A percentile compares a stretch with the other conserved stretches of the same genome.
phyloP scores from a whole-genome alignment of 2,113 vertebrate genomes.

The Thamnaconus septentrionalis region DNA sequence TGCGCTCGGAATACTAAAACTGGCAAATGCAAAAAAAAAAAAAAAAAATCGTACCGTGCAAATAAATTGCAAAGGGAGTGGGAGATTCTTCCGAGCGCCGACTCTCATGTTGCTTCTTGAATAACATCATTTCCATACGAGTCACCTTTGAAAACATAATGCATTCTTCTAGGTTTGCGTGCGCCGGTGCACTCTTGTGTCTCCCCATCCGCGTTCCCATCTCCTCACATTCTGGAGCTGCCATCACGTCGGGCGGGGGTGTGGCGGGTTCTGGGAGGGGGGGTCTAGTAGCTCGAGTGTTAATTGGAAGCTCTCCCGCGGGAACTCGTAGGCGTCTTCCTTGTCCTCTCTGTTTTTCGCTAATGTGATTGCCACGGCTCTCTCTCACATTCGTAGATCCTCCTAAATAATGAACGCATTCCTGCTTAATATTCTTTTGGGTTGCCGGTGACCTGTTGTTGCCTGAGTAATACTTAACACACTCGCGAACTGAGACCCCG shows the following conservation, averaged over 20 bases:
- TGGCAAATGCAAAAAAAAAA: no score
- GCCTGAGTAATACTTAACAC: slow-evolving; percentile 27
- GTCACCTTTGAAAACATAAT: slow-evolving; percentile 5
- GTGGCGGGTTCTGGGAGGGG: no score
- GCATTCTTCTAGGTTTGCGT: not conserved
- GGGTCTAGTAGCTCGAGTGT: slow-evolving; percentile 41
- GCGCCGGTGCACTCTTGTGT: no score
- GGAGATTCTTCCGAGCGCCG: no score
- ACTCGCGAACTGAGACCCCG: slow-evolving; percentile 11
- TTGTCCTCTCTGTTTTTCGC: slow-evolving; percentile 54
- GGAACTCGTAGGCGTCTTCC: slow-evolving; percentile 50
- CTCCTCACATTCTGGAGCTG: slow-evolving; percentile 20
- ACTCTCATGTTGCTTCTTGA: not conserved
- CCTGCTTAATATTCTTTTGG: slow-evolving; percentile 47
- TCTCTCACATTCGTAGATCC: slow-evolving; percentile 35
- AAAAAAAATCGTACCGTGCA: no score
- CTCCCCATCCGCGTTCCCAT: no score
- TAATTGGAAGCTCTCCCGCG: slow-evolving; percentile 62
- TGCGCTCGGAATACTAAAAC: no score
- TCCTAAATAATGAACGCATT: slow-evolving; percentile 45
- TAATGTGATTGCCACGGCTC: slow-evolving; percentile 61
- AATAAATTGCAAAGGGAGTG: no score
- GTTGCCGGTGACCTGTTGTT: slow-evolving; percentile 34
- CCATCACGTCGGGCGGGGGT: slow-evolving; percentile 34
- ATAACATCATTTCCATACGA: not conserved